Base-by-base conservation (phyloP, 2,113 vertebrate species). In the Tetraodon nigroviridis region DNA sequence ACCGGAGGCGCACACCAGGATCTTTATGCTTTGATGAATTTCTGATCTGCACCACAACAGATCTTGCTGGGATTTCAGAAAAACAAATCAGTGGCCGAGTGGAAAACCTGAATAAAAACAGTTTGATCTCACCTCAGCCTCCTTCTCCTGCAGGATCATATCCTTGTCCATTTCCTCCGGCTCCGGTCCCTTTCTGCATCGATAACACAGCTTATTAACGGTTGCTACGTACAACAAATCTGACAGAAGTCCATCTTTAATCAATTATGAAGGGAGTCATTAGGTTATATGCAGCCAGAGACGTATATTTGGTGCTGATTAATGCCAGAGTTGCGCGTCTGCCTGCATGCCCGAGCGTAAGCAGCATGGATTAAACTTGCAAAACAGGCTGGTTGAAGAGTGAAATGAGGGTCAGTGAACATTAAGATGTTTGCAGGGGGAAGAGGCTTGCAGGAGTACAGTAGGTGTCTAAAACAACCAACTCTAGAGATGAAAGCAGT, bases 151-250 rank as follows among this genome's bases (percentile, higher is more conserved):
- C 40, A 99, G 88, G 82, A 99, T 99, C 68, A 97, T 94, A 66
- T 99, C 97, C 89, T 98, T 99, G 81, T 98, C 95, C 84, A 92
- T 90, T 83, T 96, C 95, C 87, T 97, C 95, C 0, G 92, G 94
- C 80, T 98, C 97, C 19, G 93, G 92, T 4, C 73, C 89, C 76
- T 97, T 97, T 78, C 95, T 97, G 83, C 46, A 63, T 55, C 21
- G 29, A 50, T 42, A 29, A 72, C 21, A 76, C 21, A 79, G 15
- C 40, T 19, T 17, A 49, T 83, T 60, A 82, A 15, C 2, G 13
- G 45, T 56, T 21, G 15, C 5, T 6, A 12, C 22, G 7, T 14
- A 44, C 15, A n/a, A 4, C 37, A 52, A 40, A 14, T 20, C 32
- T 40, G 29, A 46, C 32, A 8, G 12, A 11, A 11, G 12, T 37